Evolutionary conservation across 2,888 invertebrate genomes (phyloP).

Genomic region (Catocala nupta): DNA sequence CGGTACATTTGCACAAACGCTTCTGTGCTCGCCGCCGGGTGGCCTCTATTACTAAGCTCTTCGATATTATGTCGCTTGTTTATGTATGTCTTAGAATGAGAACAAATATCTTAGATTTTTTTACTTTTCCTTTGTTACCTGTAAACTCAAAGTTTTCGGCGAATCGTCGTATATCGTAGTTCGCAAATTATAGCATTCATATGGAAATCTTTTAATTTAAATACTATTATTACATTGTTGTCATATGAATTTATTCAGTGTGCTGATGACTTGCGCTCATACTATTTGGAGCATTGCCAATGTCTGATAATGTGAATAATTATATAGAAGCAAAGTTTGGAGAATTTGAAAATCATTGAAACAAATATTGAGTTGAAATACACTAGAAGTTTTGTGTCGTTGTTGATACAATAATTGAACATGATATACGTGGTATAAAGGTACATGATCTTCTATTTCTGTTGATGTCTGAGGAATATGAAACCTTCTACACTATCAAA

Average conservation of each 20-base stretch:
- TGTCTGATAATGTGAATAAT: background rate
- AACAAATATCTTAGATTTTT: too few species aligned
- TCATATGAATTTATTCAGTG: conserved; percentile 4
- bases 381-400: too few species aligned
- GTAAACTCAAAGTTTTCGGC: too few species aligned
- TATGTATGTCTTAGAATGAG: conserved; percentile 5
- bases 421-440: too few species aligned
- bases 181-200: background rate
- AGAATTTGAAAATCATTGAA: too few species aligned
- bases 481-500: conserved; percentile 8
- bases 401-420: too few species aligned
- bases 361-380: too few species aligned
- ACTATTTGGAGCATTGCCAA: conserved; percentile 4
- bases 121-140: too few species aligned
- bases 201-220: background rate
- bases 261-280: conserved; percentile 1
- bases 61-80: conserved; percentile 40
- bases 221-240: conserved; percentile 4
- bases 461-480: background rate
- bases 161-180: too few species aligned
- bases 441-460: too few species aligned
- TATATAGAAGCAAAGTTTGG: too few species aligned
- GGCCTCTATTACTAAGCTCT: conserved; percentile 38
- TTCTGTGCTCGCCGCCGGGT: conserved; percentile 37
- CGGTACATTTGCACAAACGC: conserved; percentile 52